Conservation (phyloP, 2,113 vertebrate species). For the Vidua chalybeata region DNA sequence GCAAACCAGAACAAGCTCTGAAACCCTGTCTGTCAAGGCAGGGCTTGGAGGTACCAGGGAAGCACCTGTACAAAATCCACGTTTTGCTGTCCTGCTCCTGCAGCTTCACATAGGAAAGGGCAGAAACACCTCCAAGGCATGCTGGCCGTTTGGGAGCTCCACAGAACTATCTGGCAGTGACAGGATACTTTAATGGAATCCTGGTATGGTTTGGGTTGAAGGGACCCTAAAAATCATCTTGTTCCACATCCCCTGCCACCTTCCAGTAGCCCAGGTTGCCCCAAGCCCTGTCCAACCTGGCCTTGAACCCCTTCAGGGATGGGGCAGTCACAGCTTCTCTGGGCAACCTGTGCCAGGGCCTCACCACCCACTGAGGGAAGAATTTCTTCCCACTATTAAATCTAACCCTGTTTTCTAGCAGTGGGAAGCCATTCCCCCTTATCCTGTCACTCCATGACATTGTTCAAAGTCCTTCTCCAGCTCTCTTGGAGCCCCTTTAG, state of each 20-base stretch:
- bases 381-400: neutral
- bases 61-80: accelerated
- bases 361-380: accelerated
- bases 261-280: neutral
- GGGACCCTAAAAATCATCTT: neutral
- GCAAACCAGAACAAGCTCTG: neutral
- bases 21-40: neutral
- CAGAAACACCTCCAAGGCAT: neutral
- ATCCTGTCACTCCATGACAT: neutral
- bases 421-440: neutral
- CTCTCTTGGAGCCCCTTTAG: neutral
- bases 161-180: neutral
- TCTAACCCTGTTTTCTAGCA: neutral
- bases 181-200: neutral
- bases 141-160: neutral
- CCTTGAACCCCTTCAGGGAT: neutral
- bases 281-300: accelerated
- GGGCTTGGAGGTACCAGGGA: neutral
- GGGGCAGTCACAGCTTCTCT: neutral
- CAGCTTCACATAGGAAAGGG: neutral
- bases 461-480: neutral
- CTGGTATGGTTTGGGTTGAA: neutral
- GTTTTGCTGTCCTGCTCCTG: neutral
- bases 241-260: neutral
- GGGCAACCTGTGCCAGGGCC: neutral